Percentiles rank a stretch among this genome's conserved stretches.
These are phyloP conservation scores for Cylindroiulus punctatus DNA, from an alignment of 2,888 invertebrate species.

Conservation along the genomic window DNA sequence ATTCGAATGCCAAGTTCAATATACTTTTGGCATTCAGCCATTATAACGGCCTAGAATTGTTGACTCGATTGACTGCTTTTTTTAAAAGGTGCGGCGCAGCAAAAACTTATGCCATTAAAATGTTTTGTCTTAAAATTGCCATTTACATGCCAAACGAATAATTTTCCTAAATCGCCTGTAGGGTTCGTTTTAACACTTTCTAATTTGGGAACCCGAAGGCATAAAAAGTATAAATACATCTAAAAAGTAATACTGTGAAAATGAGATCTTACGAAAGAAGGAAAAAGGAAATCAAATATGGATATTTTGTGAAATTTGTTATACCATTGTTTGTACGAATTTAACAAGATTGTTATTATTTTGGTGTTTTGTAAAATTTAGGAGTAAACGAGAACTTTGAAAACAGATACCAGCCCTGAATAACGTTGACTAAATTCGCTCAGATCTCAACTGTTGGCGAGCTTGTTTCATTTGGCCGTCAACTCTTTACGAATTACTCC, in stretches of 20 bases:
- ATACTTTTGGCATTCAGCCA: constrained; percentile 41
- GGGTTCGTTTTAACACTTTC: neutral
- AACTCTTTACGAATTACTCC: neutral
- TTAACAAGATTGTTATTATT: too few species aligned
- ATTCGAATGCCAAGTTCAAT: constrained; percentile 35
- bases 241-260: too few species aligned
- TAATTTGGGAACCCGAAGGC: too few species aligned
- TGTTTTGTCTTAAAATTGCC: neutral
- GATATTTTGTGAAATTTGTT: too few species aligned
- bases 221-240: too few species aligned
- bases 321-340: too few species aligned
- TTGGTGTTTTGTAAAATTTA: neutral
- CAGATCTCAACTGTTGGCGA: neutral
- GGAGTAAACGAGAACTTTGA: neutral
- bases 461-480: constrained; percentile 8
- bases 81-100: neutral
- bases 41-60: constrained; percentile 4
- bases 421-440: neutral
- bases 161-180: too few species aligned
- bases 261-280: too few species aligned
- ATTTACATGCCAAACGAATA: neutral
- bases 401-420: neutral
- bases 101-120: neutral
- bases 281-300: too few species aligned
- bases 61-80: neutral